phyloP scores from a whole-genome alignment of 2,888 invertebrate species.

The Aproaerema taeniolella region DNA sequence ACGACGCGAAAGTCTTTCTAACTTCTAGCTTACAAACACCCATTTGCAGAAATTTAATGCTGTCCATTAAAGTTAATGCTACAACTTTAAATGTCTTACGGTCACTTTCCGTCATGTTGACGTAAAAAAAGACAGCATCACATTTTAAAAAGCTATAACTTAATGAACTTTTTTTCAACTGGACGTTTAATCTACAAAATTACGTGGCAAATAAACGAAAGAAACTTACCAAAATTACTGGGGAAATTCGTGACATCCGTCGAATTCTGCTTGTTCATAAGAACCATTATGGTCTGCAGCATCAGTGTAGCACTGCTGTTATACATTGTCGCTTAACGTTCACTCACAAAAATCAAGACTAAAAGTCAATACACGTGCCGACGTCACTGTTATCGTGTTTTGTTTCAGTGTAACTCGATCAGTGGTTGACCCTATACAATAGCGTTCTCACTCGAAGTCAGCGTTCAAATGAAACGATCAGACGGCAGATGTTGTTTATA shows the following conservation, averaged over 20 bases:
- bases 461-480: constrained; percentile 45
- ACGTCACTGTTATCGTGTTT: constrained; percentile 2
- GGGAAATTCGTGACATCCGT: constrained; percentile 59
- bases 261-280: constrained; percentile 69
- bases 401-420: constrained; percentile 35
- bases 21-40: too few species aligned
- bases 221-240: constrained; percentile 52
- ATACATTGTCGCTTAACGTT: constrained; percentile 41
- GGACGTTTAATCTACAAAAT: too few species aligned
- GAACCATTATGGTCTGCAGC: constrained; percentile 70
- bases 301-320: constrained; percentile 68
- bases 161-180: too few species aligned
- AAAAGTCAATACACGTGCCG: too few species aligned
- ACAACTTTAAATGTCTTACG: too few species aligned
- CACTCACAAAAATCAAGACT: neutral
- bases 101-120: too few species aligned
- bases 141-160: too few species aligned
- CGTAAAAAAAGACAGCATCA: too few species aligned
- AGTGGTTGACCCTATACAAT: too few species aligned
- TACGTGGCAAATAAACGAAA: constrained; percentile 17
- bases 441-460: constrained; percentile 37
- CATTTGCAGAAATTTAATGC: too few species aligned
- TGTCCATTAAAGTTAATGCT: too few species aligned
- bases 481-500: constrained; percentile 47
- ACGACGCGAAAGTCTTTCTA: too few species aligned